Evolutionary conservation across 2,797 vertebrate species (phyloP), one percentile per base, ranked within the genome.

Genomic region (Myotis findleyi): DNA sequence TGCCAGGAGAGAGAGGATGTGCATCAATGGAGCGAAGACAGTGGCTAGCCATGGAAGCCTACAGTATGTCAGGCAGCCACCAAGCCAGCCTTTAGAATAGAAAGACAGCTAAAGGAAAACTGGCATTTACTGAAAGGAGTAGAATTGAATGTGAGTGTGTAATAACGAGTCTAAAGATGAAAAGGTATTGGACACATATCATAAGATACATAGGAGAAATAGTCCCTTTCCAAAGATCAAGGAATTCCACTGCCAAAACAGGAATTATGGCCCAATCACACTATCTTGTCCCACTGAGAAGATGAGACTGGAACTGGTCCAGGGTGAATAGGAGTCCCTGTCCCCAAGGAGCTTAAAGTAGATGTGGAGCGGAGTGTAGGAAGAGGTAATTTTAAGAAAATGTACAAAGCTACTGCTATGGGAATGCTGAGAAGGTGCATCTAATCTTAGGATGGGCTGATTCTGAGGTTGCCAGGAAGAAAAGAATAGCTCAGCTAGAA

Each of bases 121-220:
- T n/a, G 84, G 16, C 27, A 27, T 73, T 94, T 81, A 53, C 7
- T 62, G 3, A 71, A 92, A 92, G 1, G 62, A 49, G 7, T 68
- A 64, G 59, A 95, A 69, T 21, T 89, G 44, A 95, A 86, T 91
- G 47, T 77, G 59, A 89, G 3, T 69, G 44, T 79, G 5, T 57
- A 71, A 68, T 47, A 62, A 77, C 36, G 59, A 87, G 53, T 11
- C 30, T 44, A 55, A 71, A 73, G 17, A 87, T 71, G 41, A 71
- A 83, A 84, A 72, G 23, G 49, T 38, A 8, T 14, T 41, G 12
- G 51, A 16, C 10, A n/a, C 12, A 38, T 73, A 59, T 59, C 16
- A 18, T 85, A 18, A 68, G 9, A 41, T 27, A 18, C n/a, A 21
- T 69, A 53, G 30, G 85, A 95, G 44, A 87, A 91, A 51, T n/a